phyloP scores from a whole-genome alignment of 2,113 vertebrate genomes.

The Zapornia atra region DNA sequence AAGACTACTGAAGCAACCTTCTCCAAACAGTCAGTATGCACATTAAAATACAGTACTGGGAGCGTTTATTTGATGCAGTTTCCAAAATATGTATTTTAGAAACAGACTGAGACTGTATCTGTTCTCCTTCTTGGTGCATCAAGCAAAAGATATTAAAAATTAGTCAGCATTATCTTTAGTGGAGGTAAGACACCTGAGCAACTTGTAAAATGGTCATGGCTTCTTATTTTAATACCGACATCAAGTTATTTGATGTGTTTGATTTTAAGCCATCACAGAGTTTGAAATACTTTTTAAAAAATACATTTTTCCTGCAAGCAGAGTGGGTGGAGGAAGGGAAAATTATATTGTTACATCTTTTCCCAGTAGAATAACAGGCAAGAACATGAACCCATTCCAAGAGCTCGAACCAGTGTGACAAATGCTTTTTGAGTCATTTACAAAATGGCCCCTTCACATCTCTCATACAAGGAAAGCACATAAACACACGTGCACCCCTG shows the following conservation, averaged over 20 bases:
- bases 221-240: background rate
- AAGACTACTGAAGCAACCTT: background rate
- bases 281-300: slow-evolving; percentile 8
- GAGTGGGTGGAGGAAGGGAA: background rate
- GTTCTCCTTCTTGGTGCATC: background rate
- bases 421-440: background rate
- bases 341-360: background rate
- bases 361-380: background rate
- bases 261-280: background rate
- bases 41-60: background rate
- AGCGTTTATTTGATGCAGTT: background rate
- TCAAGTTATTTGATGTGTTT: background rate
- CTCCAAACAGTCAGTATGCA: background rate
- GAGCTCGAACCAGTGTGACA: background rate
- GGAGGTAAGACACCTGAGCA: background rate
- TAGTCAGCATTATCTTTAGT: background rate
- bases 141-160: background rate
- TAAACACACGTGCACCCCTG: background rate
- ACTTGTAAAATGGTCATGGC: background rate
- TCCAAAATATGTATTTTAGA: background rate
- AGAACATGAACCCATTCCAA: background rate
- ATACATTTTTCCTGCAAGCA: background rate
- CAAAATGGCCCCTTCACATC: background rate
- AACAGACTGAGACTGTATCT: background rate
- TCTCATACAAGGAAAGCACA: background rate